Percentiles rank a stretch among this genome's conserved stretches.
phyloP scores from a whole-genome alignment of 2,113 vertebrate species.

The Vidua chalybeata region DNA sequence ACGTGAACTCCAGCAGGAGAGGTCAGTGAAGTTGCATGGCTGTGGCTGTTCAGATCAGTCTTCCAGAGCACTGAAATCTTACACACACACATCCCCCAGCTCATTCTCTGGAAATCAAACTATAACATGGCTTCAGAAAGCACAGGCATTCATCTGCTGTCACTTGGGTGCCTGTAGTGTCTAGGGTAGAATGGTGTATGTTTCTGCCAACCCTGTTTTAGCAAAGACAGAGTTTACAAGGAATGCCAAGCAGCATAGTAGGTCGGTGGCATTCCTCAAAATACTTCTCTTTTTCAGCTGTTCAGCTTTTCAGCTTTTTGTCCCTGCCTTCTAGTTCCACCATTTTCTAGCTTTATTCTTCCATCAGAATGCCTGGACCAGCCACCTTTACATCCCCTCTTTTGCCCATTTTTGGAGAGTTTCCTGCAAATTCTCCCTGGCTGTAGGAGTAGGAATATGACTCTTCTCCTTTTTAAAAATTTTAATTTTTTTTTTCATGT shows the following conservation, averaged over 20 bases:
- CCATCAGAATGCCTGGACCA: not conserved
- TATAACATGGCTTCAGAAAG: not conserved
- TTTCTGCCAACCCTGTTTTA: not conserved
- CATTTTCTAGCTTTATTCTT: not conserved
- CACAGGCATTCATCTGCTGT: not conserved
- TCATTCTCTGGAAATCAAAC: not conserved
- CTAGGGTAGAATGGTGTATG: not conserved
- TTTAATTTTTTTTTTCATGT: not conserved
- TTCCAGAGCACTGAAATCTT: slow-evolving; percentile 1
- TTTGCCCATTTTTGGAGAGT: not conserved
- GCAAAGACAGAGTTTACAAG: not conserved
- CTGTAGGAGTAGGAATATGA: not conserved
- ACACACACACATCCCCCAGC: not conserved
- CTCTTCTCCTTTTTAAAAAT: not conserved
- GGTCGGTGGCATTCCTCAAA: not conserved
- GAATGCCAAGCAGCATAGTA: not conserved
- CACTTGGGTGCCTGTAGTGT: not conserved
- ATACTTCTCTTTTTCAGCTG: not conserved
- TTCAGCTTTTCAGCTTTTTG: not conserved
- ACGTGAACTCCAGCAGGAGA: not conserved
- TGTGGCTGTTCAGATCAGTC: not conserved
- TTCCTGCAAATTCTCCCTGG: not conserved
- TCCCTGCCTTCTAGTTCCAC: not conserved
- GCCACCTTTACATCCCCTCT: not conserved
- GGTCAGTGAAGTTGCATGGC: not conserved